Evolutionary conservation across 2,797 vertebrate species (phyloP).

Genomic region (Leontocebus nigricollis): DNA sequence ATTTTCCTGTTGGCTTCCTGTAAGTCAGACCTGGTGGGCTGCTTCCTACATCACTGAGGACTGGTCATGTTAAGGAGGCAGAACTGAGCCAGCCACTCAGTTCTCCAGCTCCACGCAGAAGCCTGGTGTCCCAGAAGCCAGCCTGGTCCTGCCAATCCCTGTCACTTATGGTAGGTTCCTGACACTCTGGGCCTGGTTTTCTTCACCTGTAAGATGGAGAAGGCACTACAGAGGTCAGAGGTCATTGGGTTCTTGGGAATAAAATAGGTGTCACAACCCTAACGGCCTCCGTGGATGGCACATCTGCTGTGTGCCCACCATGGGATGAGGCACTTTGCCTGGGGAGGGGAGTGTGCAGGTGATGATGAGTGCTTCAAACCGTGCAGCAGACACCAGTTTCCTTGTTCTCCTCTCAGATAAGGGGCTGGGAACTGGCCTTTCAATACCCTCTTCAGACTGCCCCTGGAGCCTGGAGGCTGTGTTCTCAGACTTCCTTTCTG

Average conservation of each 20-base stretch:
- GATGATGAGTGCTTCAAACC: not conserved
- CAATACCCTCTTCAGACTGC: no score
- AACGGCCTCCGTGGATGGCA: fast-evolving
- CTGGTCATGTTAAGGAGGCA: not conserved
- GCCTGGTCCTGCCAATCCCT: not conserved
- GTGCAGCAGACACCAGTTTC: fast-evolving
- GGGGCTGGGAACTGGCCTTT: not conserved
- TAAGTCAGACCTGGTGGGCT: not conserved
- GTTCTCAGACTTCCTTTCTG: not conserved
- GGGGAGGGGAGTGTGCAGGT: not conserved
- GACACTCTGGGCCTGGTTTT: not conserved
- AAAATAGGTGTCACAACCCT: no score
- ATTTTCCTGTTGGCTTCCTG: not conserved
- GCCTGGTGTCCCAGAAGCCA: not conserved
- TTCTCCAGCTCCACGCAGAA: not conserved
- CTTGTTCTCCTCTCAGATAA: not conserved
- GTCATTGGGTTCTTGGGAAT: not conserved
- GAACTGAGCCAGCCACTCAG: not conserved
- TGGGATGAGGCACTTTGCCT: not conserved
- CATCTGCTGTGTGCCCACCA: not conserved
- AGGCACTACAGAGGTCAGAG: not conserved
- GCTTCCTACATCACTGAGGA: not conserved
- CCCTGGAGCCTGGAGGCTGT: not conserved
- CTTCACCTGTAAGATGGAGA: not conserved
- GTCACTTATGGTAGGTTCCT: not conserved